Base-by-base conservation (phyloP, 2,888 invertebrate species). In the Nomada lathburiana region DNA sequence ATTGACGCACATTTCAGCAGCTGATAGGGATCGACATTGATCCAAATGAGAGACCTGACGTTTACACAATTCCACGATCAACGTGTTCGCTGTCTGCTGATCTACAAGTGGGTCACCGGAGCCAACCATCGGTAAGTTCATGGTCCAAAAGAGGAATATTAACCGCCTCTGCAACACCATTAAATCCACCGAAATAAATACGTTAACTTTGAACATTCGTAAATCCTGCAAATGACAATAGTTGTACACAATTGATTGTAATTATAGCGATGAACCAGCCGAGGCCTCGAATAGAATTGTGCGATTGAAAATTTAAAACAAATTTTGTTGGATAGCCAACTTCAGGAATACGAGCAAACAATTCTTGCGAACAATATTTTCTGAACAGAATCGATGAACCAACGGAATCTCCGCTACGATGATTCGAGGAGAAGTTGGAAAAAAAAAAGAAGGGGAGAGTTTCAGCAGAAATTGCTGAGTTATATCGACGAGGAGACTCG, bases 401-500 rank as follows among this genome's bases (percentile, higher is more conserved):
- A 36, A 7, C 1, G 36, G 7, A 36, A 7, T 7, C 7, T 36
- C 36, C 36, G 7, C 0, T 7, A 36, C 7, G 36, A 36, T 36
- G 36, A 36, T 36, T 36, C 36, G 36, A 36, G 29, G 29, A 29
- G 36, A 36, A 36, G 36, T 36, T 36, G 9, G n/a, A 20, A 4
- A 53, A 18, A 59, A 53, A 69, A 70, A 36, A n/a, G 29, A 7
- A n/a, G 36, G 47, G 18, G 60, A 44, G 74, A 62, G 55, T 75
- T 78, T 62, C 18, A 64, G 64, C n/a, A 44, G 65, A 79, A 83
- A 84, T 76, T 84, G 84, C 84, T 84, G 84, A 84, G 64, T 44
- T 53, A 44, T 47, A 74, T 75, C 68, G 55, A 47, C 47, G 55
- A 68, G 70, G 52, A 78, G 67, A 71, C 82, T 74, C 55, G 74